Evolutionary conservation across 2,888 invertebrate genomes (phyloP), one percentile per base, ranked within the genome.

Genomic region (Odontomyia ornata): DNA sequence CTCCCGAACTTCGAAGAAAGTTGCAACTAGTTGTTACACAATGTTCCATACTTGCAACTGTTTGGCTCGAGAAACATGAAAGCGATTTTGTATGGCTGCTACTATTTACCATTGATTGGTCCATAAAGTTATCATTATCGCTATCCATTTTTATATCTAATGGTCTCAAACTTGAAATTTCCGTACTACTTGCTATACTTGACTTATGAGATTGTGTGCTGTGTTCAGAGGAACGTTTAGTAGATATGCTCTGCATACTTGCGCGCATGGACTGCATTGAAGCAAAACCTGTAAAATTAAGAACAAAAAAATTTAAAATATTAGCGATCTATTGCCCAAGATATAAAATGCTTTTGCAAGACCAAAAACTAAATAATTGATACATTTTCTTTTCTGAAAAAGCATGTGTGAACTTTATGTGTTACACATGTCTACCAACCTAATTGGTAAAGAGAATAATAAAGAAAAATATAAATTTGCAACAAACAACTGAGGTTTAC

Each of bases 201-300:
- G 76, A 78, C 72, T 78, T 79, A 52, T 79, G 77, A 30, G 86
- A 85, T 80, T 85, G 84, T 71, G 84, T 83, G 82, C 90, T 91
- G 82, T 90, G 89, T 80, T 91, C 90, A 1, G 91, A 91, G 77
- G 90, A 89, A 78, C 90, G 87, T 81, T 91, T 86, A 11, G 86
- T 91, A 43, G 91, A 90, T 79, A 89, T 87, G 83, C 89, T 89
- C 82, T 89, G 89, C n/a, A 89, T 88, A 64, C 91, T 91, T 65
- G 90, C 91, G 76, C 91, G 88, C 80, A 90, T 89, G 57, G 90
- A 91, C 80, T 89, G 89, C 87, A 90, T 88, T 23, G 91, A 91
- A 75, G 89, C 89, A 83, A 91, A 91, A 81, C 91, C 91, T 80
- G 88, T 88, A 79, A 77, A 23, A 73, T 64, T n/a, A n/a, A n/a